Base-by-base conservation (phyloP, 2,888 invertebrate genomes). In the Papilio gigon region DNA sequence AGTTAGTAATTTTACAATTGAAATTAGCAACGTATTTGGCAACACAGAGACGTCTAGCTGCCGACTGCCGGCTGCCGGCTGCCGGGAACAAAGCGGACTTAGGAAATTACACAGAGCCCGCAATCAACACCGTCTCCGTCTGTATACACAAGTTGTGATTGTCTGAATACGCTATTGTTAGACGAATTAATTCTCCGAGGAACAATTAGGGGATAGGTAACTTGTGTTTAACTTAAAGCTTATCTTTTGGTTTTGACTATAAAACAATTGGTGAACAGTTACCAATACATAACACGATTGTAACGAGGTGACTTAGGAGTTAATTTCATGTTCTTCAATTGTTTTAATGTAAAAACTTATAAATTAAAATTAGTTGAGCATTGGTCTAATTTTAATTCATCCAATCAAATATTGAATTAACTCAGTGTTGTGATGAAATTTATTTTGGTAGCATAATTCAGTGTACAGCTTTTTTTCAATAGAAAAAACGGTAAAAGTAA, bases 101-200 rank as follows among this genome's bases (percentile, higher is more conserved):
- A 53, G 53, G 53, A 17, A 53, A 53, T 53, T 53, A 30, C 53
- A 53, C 53, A 53, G 27, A n/a, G 53, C 53, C 30, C 30, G 27
- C 30, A 30, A 53, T 30, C 53, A 53, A 30, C 50, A 50, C 22
- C n/a, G 27, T 4, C 30, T n/a, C n/a, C n/a, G 53, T 53, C n/a
- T 53, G 30, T 30, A 53, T 53, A 53, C 53, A 27, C 53, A 30
- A 53, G 30, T 53, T 30, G 53, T 3, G n/a, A 30, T 53, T 30
- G 53, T 30, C 50, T 50, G 22, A 35, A 64, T 53, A 53, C 37
- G 37, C 25, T 9, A 25, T 64, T 64, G 50, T 64, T 64, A 40
- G 64, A 4, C 12, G 37, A 53, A 53, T 50, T 50, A 35, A 35
- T 40, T 64, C 64, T 25, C 27, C 25, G 27, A 64, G 25, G 53